phyloP scores from a whole-genome alignment of 1,140 invertebrate species.

The Pachypeltis micranthus region DNA sequence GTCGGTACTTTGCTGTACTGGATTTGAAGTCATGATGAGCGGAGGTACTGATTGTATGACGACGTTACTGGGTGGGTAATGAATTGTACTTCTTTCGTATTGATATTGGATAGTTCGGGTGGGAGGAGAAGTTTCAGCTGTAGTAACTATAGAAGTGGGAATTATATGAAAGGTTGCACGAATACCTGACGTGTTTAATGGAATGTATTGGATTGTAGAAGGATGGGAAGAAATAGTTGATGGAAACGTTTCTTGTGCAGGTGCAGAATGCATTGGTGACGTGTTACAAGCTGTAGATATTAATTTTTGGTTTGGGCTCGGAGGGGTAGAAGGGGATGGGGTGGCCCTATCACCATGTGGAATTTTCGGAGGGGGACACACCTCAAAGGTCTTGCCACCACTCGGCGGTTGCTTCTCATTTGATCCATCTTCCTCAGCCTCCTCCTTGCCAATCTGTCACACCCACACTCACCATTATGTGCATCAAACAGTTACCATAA shows the following conservation, averaged over 20 bases:
- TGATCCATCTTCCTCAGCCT: conserved; percentile 9
- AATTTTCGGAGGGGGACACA: conserved; percentile 29
- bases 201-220: conserved; percentile 29
- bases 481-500: conserved; percentile 5
- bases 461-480: conserved; percentile 12
- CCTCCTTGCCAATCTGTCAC: conserved; percentile 15
- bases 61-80: conserved; percentile 29
- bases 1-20: conserved; percentile 20
- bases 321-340: conserved; percentile 14
- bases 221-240: conserved; percentile 29
- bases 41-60: conserved; percentile 28
- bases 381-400: conserved; percentile 15
- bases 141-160: conserved; percentile 21
- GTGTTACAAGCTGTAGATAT: conserved; percentile 26
- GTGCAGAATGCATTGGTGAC: conserved; percentile 18
- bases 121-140: conserved; percentile 3
- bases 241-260: conserved; percentile 25
- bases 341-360: conserved; percentile 26
- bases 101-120: conserved; percentile 28
- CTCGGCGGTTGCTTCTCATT: conserved; percentile 11
- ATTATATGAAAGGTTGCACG: conserved; percentile 24
- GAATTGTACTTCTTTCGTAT: conserved; percentile 25
- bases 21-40: conserved; percentile 27
- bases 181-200: conserved; percentile 19
- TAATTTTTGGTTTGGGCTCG: conserved; percentile 29